Percentiles rank a stretch among this genome's conserved stretches.
Evolutionary conservation across 2,888 invertebrate species (phyloP).

Genomic region (Rhaphigaster nebulosa): DNA sequence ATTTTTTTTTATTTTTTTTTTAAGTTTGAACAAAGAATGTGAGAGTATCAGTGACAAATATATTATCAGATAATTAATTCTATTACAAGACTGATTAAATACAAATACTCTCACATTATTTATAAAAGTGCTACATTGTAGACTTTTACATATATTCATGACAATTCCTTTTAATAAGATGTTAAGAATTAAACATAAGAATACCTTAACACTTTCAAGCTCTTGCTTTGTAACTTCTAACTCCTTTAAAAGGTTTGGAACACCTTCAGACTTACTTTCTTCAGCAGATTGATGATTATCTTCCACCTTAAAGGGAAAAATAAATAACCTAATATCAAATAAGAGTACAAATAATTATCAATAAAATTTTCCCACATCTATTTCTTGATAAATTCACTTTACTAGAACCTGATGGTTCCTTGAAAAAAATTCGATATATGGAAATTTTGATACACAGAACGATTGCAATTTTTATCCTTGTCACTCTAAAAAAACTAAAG

Average conservation of each 20-base stretch:
- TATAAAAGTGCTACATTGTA: not conserved
- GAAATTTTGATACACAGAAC: too few relatives aligned
- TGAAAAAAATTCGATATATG: too few relatives aligned
- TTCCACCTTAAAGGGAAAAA: not conserved
- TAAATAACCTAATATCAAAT: not conserved
- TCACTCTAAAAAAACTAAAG: too few relatives aligned
- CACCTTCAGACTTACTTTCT: slow-evolving; percentile 7
- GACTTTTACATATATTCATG: not conserved
- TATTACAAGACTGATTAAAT: not conserved
- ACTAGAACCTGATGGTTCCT: too few relatives aligned
- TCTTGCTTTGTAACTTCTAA: slow-evolving; percentile 88
- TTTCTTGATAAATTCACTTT: not conserved
- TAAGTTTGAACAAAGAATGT: not conserved
- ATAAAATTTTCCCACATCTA: too few relatives aligned
- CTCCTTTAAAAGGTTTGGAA: slow-evolving; percentile 81
- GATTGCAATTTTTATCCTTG: too few relatives aligned
- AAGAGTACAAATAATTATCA: not conserved
- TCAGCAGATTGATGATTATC: slow-evolving; percentile 12
- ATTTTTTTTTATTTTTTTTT: slow-evolving; percentile 19
- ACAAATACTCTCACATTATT: slow-evolving; percentile 28
- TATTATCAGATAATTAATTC: not conserved
- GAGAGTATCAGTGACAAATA: not conserved
- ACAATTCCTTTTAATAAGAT: slow-evolving; percentile 15
- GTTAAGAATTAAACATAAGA: slow-evolving; percentile 29
- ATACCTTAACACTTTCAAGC: slow-evolving; percentile 88